Conservation (phyloP, 2,113 vertebrate genomes). For the Dolichallabes microphthalmus region DNA sequence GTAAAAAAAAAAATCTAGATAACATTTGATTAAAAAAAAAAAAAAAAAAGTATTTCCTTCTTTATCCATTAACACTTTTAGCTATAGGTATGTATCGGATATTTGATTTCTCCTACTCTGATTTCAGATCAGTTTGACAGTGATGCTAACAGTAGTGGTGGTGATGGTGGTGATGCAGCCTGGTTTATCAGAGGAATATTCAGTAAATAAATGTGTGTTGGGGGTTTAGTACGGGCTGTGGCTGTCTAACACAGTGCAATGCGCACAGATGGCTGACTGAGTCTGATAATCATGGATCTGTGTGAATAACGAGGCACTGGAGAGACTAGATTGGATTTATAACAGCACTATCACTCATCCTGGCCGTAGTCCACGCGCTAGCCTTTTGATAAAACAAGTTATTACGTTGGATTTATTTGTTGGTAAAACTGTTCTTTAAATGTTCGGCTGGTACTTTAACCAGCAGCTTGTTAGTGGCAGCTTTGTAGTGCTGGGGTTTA, state of each 20-base stretch:
- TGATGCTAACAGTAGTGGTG: neutral
- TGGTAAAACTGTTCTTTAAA: neutral
- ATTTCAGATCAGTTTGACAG: neutral
- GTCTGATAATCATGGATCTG: slow-evolving; percentile 16
- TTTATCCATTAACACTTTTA: neutral
- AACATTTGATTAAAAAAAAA: neutral
- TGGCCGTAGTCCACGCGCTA: neutral
- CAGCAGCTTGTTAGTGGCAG: too few relatives aligned
- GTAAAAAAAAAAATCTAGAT: too few relatives aligned
- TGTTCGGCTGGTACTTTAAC: too few relatives aligned
- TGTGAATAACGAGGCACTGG: slow-evolving; percentile 32
- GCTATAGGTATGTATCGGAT: neutral
- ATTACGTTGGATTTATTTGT: neutral
- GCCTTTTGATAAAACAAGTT: neutral
- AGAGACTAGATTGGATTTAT: slow-evolving; percentile 9
- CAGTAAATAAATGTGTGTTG: slow-evolving; percentile 5
- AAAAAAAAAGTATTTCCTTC: neutral
- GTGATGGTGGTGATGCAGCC: neutral
- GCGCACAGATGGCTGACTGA: slow-evolving; percentile 37
- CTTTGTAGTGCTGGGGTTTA: too few relatives aligned
- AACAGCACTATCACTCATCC: neutral
- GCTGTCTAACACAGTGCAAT: slow-evolving; percentile 12
- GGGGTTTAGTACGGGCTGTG: neutral
- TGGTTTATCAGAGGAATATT: slow-evolving; percentile 14
- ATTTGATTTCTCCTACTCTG: neutral